Evolutionary conservation across 2,888 invertebrate genomes (phyloP), one percentile per base, ranked within the genome.

Genomic region (Mythimna pallens): DNA sequence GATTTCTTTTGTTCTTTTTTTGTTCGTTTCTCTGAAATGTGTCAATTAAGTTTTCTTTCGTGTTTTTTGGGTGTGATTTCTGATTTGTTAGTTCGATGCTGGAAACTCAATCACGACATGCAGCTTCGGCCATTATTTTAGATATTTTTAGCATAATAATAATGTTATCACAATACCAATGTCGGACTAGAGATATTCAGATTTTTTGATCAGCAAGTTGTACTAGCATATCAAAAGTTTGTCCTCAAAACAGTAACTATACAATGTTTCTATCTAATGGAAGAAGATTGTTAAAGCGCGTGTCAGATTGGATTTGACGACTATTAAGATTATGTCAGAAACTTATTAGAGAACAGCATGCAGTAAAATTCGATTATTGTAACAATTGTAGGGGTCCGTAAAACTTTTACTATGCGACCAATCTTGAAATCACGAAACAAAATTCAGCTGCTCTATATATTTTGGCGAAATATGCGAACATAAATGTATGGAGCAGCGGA

Each of bases 1-100:
- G 75, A 77, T 80, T 81, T 81, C 34, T 12, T 36, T 74, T 65
- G 17, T 55, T 54, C 52, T 22, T 36, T 57, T 64, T 81, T 65
- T 47, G 50, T 57, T 81, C 7, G 34, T 68, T 69, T 69, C 52
- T 34, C 57, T 25, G 61, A 65, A 68, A 81, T 65, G 52, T 78
- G 82, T 82, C 78, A 76, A 69, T 78, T 78, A 65, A 4, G 36
- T 34, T 64, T 66, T 54, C 3, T 30, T 54, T 59, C 14, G 10
- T 40, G n/a, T 43, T 58, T 70, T 79, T 58, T 8, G 12, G 30
- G 8, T n/a, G 1, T 1, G 30, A 7, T n/a, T 52, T 80, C 10
- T 54, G 47, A 50, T 58, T 75, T 71, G 30, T 36, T n/a, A 25
- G 20, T 47, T 12, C 17, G 12, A 30, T 30, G 30, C 3, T 30